Base-by-base conservation (phyloP, 2,888 invertebrate species). In the Pristionchus fissidentatus region DNA sequence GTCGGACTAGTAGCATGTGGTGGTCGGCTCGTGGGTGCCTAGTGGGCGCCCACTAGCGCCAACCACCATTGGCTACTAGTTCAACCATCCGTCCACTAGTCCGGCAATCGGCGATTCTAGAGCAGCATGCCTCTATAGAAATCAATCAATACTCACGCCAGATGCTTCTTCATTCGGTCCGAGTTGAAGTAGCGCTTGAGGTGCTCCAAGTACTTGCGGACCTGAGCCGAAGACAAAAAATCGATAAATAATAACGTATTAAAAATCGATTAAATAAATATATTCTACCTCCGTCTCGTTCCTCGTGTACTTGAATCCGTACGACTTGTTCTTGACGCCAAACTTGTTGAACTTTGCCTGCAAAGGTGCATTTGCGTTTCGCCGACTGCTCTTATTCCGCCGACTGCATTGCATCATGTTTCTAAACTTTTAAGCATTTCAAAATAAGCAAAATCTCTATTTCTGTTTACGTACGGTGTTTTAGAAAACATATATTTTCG, bases 321-420 rank as follows among this genome's bases (percentile, higher is more conserved):
- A 88, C 0, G 85, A 85, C 13, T 85, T 66, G 77, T 88, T 89
- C 83, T 89, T 89, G 84, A 90, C 88, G 32, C 90, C 90, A 62
- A 90, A 90, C 43, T 90, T 91, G 85, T 91, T 91, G 85, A 88
- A 91, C 75, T 90, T 90, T 5, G 91, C 90, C 89, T 87, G 78
- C 62, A 84, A 73, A 22, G n/a, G n/a, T 4, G 19, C 8, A 15
- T 57, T 35, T 35, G 49, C 13, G 38, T n/a, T n/a, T n/a, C n/a
- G 32, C 19, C 35, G 22, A 22, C 8, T 29, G 22, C n/a, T n/a
- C n/a, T n/a, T n/a, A n/a, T n/a, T n/a, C 15, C 3, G 4, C 52
- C 22, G n/a, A 10, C 52, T 19, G 15, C 57, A 29, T 10, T 26
- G n/a, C 57, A 57, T 3, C 26, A 5, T n/a, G 7, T 57, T 29